Base-by-base conservation (phyloP, 2,888 invertebrate genomes). In the Pilophorus perplexus region DNA sequence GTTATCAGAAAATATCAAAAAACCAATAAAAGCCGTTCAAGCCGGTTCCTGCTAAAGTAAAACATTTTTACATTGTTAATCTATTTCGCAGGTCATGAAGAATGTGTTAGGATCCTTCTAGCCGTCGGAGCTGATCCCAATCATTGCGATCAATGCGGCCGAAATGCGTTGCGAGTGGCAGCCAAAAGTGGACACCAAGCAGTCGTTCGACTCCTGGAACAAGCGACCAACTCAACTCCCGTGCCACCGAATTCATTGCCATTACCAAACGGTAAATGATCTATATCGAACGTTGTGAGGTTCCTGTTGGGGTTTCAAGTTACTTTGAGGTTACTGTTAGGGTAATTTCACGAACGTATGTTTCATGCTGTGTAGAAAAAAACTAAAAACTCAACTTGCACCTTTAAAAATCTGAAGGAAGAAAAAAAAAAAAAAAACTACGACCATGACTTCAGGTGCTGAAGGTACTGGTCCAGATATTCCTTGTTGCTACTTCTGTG, bases 141-240 rank as follows among this genome's bases (percentile, higher is more conserved):
- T 73, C 91, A 91, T 74, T 90, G 90, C 0, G 91, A 91, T 74
- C 87, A 90, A 68, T 92, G 90, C 74, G 92, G 91, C 72, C 83
- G 92, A 18, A 92, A 91, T 42, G 91, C 92, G 0, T 84, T 90
- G 12, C 86, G 93, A 73, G 90, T 96, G 20, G 95, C 95, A 2
- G 87, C 92, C 72, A 91, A 94, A 73, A 92, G 93, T 0, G 94
- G 94, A 0, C 94, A 95, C 78, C 84, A 86, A 67, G 87, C 87
- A 72, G 92, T 95, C 70, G 88, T 89, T 67, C 84, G 87, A 71
- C 82, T 88, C 73, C 81, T 89, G 73, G 91, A 91, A 77, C 85
- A 88, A 71, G 72, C 72, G 66, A 76, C 78, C 6, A 77, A 77
- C 14, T 77, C 40, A 2, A 44, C 64, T 14, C 68, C 40, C 12